Evolutionary conservation across 2,797 vertebrate species (phyloP), one percentile per base, ranked within the genome.

Genomic region (Diplodus sargus): DNA sequence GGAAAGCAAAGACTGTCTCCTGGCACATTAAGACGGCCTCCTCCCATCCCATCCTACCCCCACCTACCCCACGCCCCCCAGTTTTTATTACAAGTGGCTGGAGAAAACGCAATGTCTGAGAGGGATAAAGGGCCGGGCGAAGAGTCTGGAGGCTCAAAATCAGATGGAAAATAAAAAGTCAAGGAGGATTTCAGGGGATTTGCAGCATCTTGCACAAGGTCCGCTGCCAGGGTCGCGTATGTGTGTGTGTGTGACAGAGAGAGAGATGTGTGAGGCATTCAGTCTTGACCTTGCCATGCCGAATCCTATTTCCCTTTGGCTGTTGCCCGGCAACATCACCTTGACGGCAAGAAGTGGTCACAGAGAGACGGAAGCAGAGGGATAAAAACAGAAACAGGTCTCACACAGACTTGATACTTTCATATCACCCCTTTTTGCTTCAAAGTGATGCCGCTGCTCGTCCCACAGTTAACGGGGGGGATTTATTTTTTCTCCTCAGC

Each of bases 301-400:
- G 62, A 90, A 90, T 92, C 89, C 83, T 66, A 78, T 90, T 91
- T 93, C 78, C 86, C 74, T 85, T 87, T 82, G 75, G 79, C 83
- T 88, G 91, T 92, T 93, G 88, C 91, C 86, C 82, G 58, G 91
- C 91, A 93, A 93, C 92, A 70, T 91, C 85, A 87, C 87, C 89
- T 89, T 83, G 86, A 88, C 83, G 77, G 87, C 17, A 9, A 84
- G 74, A 79, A 79, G 54, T 52, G 81, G 83, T 18, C 67, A 20
- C 22, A 75, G 59, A 59, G 70, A 73, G 49, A 63, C 1, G 14
- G 78, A 64, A 56, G 64, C 59, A 67, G 74, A 48, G 58, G 62
- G 78, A 87, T 78, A 73, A 79, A 80, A 82, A 65, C 67, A 74
- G 80, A 80, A 82, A 74, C 45, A 6, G 64, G 78, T 67, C 80